Evolutionary conservation across 2,888 invertebrate species (phyloP), one percentile per base, ranked within the genome.

Genomic region (Smittia sp.): DNA sequence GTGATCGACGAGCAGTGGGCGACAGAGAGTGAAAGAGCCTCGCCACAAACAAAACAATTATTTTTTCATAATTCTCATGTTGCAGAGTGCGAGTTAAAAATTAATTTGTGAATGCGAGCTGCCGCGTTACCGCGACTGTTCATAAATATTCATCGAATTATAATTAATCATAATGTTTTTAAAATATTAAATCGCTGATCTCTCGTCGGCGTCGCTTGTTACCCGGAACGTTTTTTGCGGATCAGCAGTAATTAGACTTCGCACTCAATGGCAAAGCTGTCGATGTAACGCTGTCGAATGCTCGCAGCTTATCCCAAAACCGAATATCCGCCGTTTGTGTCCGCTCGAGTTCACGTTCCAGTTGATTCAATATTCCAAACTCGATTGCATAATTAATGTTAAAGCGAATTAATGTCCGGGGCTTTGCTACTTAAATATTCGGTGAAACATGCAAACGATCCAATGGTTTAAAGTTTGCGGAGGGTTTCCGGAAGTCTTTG

Each of bases 71-170:
- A 32, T 32, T 32, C 9, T 46, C n/a, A 18, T 18, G 52, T 46
- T 46, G 52, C n/a, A 15, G n/a, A 38, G 66, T 20, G 65, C 9
- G 32, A 18, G 39, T 38, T 52, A 41, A 68, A 46, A 46, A 68
- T 68, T 68, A 46, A 46, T 46, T 68, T 68, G 41, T 13, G n/a
- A 11, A 22, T 24, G 24, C 38, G 24, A 38, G 25, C 15, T 13
- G n/a, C 38, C 22, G 68, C 46, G 41, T 46, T n/a, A 68, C 68
- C 68, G 24, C 41, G 18, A 15, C 25, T 27, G 32, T 32, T 32
- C 32, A 68, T 68, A 68, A 68, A 68, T 68, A 68, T 68, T 68
- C 68, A 68, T 68, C 46, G 68, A 68, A 38, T 68, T 68, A 68
- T 68, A 46, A 68, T 68, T 68, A 68, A 68, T 68, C 68, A 68